Evolutionary conservation across 1,140 invertebrate species (phyloP).

Genomic region (Lepidurus apus): DNA sequence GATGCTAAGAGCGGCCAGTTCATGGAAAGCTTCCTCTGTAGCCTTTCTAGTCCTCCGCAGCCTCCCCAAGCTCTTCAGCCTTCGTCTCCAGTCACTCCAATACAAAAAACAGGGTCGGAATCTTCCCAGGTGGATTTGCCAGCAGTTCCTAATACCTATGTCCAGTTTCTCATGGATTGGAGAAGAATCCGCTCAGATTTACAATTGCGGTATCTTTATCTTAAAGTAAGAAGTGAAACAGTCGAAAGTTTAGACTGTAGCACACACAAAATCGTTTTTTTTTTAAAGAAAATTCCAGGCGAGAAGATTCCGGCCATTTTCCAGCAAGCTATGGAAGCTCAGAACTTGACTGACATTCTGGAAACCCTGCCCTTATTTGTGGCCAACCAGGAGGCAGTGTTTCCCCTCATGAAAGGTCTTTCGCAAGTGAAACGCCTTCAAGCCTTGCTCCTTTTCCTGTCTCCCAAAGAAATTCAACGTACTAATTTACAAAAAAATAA

Average conservation of each 20-base stretch:
- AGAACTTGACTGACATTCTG: slow-evolving; percentile 43
- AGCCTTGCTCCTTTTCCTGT: background rate
- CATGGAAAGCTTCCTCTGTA: background rate
- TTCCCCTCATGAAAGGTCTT: background rate
- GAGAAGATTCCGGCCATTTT: slow-evolving; percentile 39
- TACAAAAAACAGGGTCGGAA: background rate
- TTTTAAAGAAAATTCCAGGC: slow-evolving; percentile 29
- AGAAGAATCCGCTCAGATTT: slow-evolving; percentile 28
- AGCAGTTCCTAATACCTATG: slow-evolving; percentile 28
- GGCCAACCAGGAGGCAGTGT: background rate
- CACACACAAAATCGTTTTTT: background rate
- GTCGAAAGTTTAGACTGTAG: background rate
- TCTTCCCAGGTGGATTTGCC: background rate
- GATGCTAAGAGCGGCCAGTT: background rate
- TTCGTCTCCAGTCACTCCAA: background rate
- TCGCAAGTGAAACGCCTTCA: background rate
- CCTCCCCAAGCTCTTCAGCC: background rate
- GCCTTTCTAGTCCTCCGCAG: background rate
- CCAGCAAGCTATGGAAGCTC: slow-evolving; percentile 44
- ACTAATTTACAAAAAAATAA: background rate
- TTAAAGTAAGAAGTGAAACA: background rate
- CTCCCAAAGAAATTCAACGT: background rate
- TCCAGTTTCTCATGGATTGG: slow-evolving; percentile 32
- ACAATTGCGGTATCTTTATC: slow-evolving; percentile 24
- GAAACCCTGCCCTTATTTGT: slow-evolving; percentile 35